phyloP scores from a whole-genome alignment of 2,797 vertebrate species.

The Lagorchestes hirsutus region DNA sequence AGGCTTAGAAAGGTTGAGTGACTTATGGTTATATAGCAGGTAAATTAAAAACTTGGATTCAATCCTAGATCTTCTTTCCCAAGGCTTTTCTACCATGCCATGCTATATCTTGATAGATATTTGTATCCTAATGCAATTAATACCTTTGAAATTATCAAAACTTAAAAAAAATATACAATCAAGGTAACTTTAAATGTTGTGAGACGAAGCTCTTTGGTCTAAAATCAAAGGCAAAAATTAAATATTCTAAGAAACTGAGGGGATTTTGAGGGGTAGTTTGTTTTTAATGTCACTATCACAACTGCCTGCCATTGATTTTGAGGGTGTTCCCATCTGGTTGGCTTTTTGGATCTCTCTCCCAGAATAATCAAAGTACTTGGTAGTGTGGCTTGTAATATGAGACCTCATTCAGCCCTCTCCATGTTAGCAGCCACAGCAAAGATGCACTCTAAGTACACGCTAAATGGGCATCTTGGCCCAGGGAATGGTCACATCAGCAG shows the following conservation, averaged over 20 bases:
- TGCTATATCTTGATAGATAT: not conserved
- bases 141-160: not conserved
- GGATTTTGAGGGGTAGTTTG: not conserved
- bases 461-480: slow-evolving; percentile 74
- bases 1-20: not conserved
- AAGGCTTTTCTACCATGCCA: not conserved
- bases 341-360: slow-evolving; percentile 14
- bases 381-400: slow-evolving; percentile 20
- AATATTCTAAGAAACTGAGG: slow-evolving; percentile 42
- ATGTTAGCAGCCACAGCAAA: not conserved
- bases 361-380: slow-evolving; percentile 1
- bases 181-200: not conserved
- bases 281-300: not conserved
- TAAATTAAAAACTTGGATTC: not conserved
- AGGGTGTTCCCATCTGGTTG: not conserved
- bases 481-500: slow-evolving; percentile 58
- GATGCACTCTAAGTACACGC: slow-evolving; percentile 36
- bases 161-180: not conserved
- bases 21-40: not conserved
- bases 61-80: not conserved
- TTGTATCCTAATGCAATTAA: not conserved
- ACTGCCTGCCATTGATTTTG: not conserved
- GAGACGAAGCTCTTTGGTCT: slow-evolving; percentile 32
- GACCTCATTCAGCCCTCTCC: not conserved
- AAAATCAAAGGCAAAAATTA: slow-evolving; percentile 54